phyloP scores from a whole-genome alignment of 2,797 vertebrate genomes.

The Gallinago stenura region DNA sequence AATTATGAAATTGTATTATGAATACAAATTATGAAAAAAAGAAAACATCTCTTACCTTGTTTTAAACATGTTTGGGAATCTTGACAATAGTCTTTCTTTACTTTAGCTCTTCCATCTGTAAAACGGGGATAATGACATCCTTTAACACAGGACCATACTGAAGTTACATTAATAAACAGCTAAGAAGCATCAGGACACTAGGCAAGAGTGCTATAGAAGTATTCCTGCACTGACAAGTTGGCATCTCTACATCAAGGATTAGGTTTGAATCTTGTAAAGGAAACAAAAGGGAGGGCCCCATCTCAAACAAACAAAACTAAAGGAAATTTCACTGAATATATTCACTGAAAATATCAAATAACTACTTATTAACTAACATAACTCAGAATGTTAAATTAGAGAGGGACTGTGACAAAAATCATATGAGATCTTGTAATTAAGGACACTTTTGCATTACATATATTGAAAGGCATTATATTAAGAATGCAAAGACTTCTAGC shows the following conservation, averaged over 20 bases:
- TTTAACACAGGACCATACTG: not conserved
- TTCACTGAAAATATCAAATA: not conserved
- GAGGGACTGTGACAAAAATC: not conserved
- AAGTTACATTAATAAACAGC: not conserved
- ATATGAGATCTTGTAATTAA: not conserved
- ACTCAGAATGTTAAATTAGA: not conserved
- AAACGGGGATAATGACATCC: not conserved
- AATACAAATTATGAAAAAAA: not conserved
- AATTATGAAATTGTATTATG: not conserved
- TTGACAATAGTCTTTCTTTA: not conserved
- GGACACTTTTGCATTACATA: not conserved
- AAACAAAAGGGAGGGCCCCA: fast-evolving
- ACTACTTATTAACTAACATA: not conserved
- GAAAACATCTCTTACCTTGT: not conserved
- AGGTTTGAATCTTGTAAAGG: not conserved
- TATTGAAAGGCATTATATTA: not conserved
- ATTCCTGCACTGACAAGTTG: not conserved
- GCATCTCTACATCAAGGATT: not conserved
- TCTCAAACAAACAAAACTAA: not conserved
- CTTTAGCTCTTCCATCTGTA: not conserved
- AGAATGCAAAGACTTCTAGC: not conserved
- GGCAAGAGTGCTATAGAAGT: not conserved
- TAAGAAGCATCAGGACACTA: not conserved
- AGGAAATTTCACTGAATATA: not conserved
- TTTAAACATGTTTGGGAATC: not conserved